These are phyloP conservation scores for Halcyon senegalensis DNA, from an alignment of 2,113 vertebrate genomes.

Conservation along the genomic window DNA sequence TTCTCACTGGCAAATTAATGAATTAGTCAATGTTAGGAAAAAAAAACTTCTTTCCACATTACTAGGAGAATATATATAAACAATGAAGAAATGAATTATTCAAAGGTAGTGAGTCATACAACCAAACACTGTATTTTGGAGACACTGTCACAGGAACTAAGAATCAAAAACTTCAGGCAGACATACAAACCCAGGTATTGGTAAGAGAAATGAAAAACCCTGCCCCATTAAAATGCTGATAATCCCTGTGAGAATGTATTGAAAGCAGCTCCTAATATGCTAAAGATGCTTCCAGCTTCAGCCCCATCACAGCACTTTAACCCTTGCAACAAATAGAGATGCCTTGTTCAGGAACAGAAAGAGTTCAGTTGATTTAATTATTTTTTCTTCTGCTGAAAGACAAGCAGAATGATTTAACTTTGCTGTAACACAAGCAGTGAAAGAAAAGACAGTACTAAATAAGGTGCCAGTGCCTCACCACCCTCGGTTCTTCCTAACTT, in stretches of 20 bases:
- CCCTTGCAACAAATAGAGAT: background rate
- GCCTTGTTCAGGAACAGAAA: background rate
- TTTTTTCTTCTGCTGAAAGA: background rate
- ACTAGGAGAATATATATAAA: background rate
- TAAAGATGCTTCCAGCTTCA: background rate
- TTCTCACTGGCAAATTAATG: conserved; percentile 13
- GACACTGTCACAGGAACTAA: background rate
- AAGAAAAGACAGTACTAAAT: background rate
- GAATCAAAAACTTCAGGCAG: background rate
- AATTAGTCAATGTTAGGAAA: background rate
- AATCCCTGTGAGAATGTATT: background rate
- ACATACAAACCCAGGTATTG: background rate
- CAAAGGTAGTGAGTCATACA: background rate
- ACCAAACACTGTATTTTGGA: background rate
- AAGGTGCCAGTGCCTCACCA: too few relatives aligned
- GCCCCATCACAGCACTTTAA: background rate
- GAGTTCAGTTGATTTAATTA: background rate
- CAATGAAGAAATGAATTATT: background rate
- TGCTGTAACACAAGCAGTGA: background rate
- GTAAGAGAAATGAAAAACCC: background rate
- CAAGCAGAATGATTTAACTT: background rate
- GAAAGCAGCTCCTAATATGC: background rate
- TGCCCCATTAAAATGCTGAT: background rate
- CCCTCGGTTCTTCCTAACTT: too few relatives aligned
- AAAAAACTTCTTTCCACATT: background rate